Evolutionary conservation across 2,113 vertebrate genomes (phyloP).

Genomic region (Saguinus imperator): DNA sequence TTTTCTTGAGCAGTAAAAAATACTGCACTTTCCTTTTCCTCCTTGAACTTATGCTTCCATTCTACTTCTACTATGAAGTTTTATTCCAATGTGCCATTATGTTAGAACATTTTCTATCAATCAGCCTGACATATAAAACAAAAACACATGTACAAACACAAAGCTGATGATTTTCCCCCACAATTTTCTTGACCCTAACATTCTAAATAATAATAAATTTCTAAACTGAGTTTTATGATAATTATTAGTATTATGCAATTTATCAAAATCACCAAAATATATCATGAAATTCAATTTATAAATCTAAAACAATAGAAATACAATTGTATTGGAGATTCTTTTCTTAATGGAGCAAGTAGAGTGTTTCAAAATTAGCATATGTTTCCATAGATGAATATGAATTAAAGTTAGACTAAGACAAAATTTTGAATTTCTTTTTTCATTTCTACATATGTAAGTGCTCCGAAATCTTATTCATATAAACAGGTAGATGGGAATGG

Average conservation of each 20-base stretch:
- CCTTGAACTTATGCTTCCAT: neutral
- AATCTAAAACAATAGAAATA: slow-evolving; percentile 29
- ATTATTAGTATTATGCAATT: neutral
- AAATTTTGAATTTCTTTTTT: neutral
- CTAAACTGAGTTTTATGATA: neutral
- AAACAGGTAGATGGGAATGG: neutral
- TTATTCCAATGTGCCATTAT: slow-evolving; percentile 1
- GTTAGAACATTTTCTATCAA: neutral
- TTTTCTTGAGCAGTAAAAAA: neutral
- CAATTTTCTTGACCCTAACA: neutral
- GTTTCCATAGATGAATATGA: neutral
- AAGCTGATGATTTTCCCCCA: neutral
- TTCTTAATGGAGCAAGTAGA: neutral
- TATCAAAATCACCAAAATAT: neutral
- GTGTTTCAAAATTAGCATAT: neutral
- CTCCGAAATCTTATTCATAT: neutral
- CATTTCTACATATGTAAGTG: slow-evolving; percentile 9
- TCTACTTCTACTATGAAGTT: neutral
- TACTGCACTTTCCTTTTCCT: neutral
- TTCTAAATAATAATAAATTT: neutral
- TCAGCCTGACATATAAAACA: neutral
- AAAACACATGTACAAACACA: neutral
- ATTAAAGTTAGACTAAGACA: neutral
- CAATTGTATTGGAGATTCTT: neutral
- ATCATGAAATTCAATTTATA: neutral